Conservation (phyloP, 2,888 invertebrate genomes). For the Allacma fusca region DNA sequence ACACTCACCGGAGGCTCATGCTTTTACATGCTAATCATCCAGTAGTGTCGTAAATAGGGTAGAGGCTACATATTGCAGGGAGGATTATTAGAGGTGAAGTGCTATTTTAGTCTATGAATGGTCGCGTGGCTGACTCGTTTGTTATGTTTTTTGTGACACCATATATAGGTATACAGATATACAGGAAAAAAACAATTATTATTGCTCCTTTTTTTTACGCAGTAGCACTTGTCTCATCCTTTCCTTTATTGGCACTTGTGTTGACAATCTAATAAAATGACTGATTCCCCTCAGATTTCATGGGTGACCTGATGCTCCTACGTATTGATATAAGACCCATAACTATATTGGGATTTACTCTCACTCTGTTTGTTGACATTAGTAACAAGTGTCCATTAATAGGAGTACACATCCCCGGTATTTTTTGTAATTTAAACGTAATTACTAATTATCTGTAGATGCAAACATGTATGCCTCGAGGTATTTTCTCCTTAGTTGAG, state of each 20-base stretch:
- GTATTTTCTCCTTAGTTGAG: too few relatives aligned
- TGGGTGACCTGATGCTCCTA: too few relatives aligned
- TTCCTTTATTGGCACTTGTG: background rate
- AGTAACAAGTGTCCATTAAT: too few relatives aligned
- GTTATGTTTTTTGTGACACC: background rate
- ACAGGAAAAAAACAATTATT: conserved; percentile 10
- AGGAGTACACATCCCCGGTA: too few relatives aligned
- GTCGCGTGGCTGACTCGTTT: conserved; percentile 28
- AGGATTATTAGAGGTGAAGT: background rate
- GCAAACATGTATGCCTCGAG: too few relatives aligned
- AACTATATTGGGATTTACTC: too few relatives aligned
- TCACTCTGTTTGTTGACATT: too few relatives aligned
- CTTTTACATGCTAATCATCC: background rate
- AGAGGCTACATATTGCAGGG: background rate
- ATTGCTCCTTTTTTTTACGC: conserved; percentile 22
- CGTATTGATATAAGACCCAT: too few relatives aligned
- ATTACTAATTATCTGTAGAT: too few relatives aligned
- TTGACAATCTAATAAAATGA: background rate
- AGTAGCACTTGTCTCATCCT: background rate
- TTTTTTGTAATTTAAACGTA: too few relatives aligned
- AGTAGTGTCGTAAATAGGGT: background rate
- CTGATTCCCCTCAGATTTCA: too few relatives aligned
- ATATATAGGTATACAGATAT: too few relatives aligned
- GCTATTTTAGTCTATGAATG: conserved; percentile 21
- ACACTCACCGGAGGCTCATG: background rate